Percentiles rank a stretch among this genome's conserved stretches.
These are phyloP conservation scores for Patella ulyssiponensis DNA, from an alignment of 2,888 invertebrate genomes.

Conservation along the genomic window DNA sequence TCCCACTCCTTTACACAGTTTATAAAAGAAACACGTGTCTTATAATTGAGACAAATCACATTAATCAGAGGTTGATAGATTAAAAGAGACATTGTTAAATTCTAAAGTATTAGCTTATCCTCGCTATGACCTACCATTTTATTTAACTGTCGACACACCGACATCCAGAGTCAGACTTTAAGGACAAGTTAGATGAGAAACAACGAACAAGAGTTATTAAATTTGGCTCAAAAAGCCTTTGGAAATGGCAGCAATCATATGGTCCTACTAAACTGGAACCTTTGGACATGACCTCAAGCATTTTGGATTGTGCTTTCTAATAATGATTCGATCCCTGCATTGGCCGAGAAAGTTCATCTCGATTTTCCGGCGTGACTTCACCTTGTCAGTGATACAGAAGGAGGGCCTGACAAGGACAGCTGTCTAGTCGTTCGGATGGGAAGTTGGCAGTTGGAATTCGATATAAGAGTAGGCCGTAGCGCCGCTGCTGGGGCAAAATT, in stretches of 20 bases:
- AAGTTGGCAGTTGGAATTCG: too few species aligned
- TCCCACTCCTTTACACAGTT: conserved; percentile 18
- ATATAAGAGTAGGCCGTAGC: too few species aligned
- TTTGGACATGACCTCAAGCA: conserved; percentile 20
- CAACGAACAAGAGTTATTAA: background rate
- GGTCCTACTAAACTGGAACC: conserved; percentile 26
- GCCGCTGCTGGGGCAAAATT: too few species aligned
- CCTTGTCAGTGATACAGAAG: too few species aligned
- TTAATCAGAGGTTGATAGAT: conserved; percentile 10
- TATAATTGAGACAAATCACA: conserved; percentile 23
- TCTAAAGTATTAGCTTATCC: conserved; percentile 28
- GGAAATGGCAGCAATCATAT: conserved; percentile 16
- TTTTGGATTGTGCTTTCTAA: conserved; percentile 27
- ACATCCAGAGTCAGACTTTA: conserved; percentile 13
- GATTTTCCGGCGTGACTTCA: too few species aligned
- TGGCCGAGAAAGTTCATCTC: too few species aligned
- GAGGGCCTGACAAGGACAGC: too few species aligned
- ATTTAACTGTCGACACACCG: conserved; percentile 26
- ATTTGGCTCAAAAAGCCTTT: conserved; percentile 10
- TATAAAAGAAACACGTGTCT: conserved; percentile 17
- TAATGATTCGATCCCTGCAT: too few species aligned
- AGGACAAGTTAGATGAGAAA: background rate
- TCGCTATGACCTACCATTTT: conserved; percentile 24
- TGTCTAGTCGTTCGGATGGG: too few species aligned
- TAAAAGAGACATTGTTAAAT: conserved; percentile 18